Evolutionary conservation across 2,113 vertebrate species (phyloP).

Genomic region (Montifringilla adamsi): DNA sequence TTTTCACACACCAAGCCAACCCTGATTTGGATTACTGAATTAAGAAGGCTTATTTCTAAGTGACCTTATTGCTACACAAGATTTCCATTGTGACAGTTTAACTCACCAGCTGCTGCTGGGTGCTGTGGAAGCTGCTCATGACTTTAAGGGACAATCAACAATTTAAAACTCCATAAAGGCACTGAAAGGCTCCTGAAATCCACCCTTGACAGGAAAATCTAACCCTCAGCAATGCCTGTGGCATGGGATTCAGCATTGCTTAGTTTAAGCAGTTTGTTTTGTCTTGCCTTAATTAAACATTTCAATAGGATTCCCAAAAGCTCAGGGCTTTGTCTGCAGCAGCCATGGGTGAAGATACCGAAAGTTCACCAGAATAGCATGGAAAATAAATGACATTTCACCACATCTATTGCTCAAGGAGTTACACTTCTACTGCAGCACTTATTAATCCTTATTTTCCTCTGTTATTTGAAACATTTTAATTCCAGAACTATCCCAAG

Average conservation of each 20-base stretch:
- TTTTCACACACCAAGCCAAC: not conserved
- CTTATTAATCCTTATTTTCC: not conserved
- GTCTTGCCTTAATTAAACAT: not conserved
- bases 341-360: not conserved
- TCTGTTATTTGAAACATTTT: not conserved
- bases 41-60: not conserved
- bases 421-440: not conserved
- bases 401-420: not conserved
- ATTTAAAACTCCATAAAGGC: not conserved
- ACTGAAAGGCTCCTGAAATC: not conserved
- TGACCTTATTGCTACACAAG: not conserved
- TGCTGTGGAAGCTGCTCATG: not conserved
- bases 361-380: not conserved
- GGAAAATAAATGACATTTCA: not conserved
- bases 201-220: not conserved
- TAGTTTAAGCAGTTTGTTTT: not conserved
- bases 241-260: not conserved
- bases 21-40: not conserved
- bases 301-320: not conserved
- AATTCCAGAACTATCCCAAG: not conserved
- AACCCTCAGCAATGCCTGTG: not conserved
- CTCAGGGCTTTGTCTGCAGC: not conserved
- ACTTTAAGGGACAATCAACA: not conserved
- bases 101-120: not conserved
- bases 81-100: not conserved